Percentiles rank a stretch among this genome's conserved stretches.
These are phyloP conservation scores for Lacanobia wlatinum DNA, from an alignment of 2,888 invertebrate genomes.

Conservation along the genomic window DNA sequence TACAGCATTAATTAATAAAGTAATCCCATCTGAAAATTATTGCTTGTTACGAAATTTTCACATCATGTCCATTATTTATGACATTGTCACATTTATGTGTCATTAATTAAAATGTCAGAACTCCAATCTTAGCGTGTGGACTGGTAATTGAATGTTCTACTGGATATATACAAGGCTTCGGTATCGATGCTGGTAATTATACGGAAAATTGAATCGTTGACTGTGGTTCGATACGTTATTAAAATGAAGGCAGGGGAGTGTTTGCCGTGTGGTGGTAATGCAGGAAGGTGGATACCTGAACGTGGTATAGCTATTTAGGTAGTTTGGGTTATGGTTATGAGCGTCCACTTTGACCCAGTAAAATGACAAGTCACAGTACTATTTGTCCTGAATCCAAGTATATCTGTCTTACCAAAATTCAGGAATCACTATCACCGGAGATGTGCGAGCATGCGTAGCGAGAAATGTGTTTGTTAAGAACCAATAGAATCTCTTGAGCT, in stretches of 20 bases:
- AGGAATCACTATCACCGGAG: no score
- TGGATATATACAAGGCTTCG: constrained; percentile 50
- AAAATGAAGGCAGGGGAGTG: constrained; percentile 19
- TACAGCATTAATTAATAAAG: constrained; percentile 38
- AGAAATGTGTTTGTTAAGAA: no score
- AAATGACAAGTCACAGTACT: not conserved
- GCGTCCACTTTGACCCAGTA: not conserved
- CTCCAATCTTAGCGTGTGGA: constrained; percentile 40
- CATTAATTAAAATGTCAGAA: constrained; percentile 57
- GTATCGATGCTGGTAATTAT: constrained; percentile 52
- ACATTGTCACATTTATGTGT: constrained; percentile 28
- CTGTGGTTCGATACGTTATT: constrained; percentile 28
- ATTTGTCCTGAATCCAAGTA: no score
- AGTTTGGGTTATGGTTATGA: not conserved
- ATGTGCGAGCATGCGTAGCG: no score
- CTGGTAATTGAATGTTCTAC: constrained; percentile 51
- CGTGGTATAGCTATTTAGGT: not conserved
- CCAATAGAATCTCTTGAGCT: no score
- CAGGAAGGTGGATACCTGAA: not conserved
- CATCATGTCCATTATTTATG: constrained; percentile 36
- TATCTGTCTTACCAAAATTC: no score
- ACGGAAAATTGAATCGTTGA: constrained; percentile 51
- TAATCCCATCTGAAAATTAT: constrained; percentile 40
- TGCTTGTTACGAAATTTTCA: constrained; percentile 42
- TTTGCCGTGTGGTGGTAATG: not conserved